Base-by-base conservation (phyloP, 2,797 vertebrate genomes). In the Characodon lateralis region DNA sequence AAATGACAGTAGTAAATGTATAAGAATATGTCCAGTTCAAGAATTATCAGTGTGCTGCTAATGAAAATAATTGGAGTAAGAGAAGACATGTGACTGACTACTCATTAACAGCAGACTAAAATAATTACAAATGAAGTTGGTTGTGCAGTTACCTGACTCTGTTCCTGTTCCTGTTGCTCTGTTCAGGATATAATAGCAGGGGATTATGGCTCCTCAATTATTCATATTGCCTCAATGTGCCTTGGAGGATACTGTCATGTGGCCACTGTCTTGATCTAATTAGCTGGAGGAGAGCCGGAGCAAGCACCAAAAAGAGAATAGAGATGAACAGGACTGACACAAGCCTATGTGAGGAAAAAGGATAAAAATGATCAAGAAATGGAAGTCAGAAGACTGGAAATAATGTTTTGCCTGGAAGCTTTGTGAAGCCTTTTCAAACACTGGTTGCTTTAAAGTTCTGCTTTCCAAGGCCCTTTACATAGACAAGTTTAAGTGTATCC, bases 131-230 rank as follows among this genome's bases (percentile, higher is more conserved):
- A 91, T 86, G 85, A 84, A 35, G 26, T 73, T 2, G 77, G 71
- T 77, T 81, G 85, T 48, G 72, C 79, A 83, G 72, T 90, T 78
- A 85, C 89, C 79, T 74, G 2, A 88, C 85, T 88, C 85, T 84
- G 87, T 31, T 31, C 31, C 87, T 82, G 63, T 88, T 83, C 81
- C 83, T 76, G 86, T 87, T 86, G 87, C 87, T 88, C 86, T 79
- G 85, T 84, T 89, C 88, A 55, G 85, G 68, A 81, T 89, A 82
- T 87, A 89, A 91, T 90, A 91, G 86, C 84, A 88, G 82, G 82
- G 81, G 87, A 91, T 91, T 91, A 93, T 93, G 82, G 91, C 85
- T 83, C 85, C 85, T 93, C 90, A 92, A 91, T 93, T 94, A 93
- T 93, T 91, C 91, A 93, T 92, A 87, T 85, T 85, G 79, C 79